phyloP scores from a whole-genome alignment of 1,140 invertebrate species.

The Dreissena polymorpha region DNA sequence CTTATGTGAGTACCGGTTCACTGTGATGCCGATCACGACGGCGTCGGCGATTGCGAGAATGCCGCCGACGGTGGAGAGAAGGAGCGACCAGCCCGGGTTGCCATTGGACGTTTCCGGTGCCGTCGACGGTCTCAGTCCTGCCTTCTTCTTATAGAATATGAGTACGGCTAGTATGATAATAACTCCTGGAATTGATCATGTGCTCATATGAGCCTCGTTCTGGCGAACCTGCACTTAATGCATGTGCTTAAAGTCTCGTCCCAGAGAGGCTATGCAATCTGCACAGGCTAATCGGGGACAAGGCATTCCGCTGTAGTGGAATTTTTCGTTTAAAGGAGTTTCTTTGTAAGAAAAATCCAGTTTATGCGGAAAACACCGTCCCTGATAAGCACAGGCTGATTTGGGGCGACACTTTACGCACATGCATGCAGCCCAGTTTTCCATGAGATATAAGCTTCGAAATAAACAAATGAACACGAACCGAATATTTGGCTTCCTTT shows the following conservation, averaged over 20 bases:
- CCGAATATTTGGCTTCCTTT: no score
- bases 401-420: no score
- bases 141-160: slow-evolving; percentile 54
- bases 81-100: slow-evolving; percentile 36
- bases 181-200: background rate
- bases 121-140: slow-evolving; percentile 35
- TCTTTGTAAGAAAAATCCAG: no score
- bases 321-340: no score
- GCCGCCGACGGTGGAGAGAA: slow-evolving; percentile 18
- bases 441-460: no score
- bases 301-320: background rate
- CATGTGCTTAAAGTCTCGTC: background rate
- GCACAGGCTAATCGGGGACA: background rate
- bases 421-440: no score
- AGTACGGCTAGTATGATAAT: slow-evolving; percentile 39
- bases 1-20: background rate
- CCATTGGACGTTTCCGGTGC: slow-evolving; percentile 43
- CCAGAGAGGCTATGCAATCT: background rate
- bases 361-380: no score
- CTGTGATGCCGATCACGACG: background rate
- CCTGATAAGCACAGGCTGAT: no score
- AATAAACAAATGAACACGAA: no score
- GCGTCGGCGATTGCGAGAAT: slow-evolving; percentile 22
- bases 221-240: no score
- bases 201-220: background rate